Base-by-base conservation (phyloP, 1,140 invertebrate genomes). In the Drosophila rufa region DNA sequence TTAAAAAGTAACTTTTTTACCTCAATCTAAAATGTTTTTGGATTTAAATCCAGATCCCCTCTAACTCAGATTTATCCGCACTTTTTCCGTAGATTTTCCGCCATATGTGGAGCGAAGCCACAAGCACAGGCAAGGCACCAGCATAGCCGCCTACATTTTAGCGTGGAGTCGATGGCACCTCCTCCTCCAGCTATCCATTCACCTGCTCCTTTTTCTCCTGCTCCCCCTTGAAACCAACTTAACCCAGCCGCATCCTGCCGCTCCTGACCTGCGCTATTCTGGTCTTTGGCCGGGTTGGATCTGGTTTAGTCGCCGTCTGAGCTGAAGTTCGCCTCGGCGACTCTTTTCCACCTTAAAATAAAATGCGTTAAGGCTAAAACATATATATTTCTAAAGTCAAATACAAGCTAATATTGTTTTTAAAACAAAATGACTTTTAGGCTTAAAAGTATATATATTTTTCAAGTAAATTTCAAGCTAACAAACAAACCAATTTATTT, bases 191-290 rank as follows among this genome's bases (percentile, higher is more conserved):
- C 27, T 46, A 15, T 14, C 33, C 38, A 19, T 36, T 6, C 57
- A n/a, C n/a, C n/a, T 56, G 19, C 51, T 25, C 8, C 43, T 40
- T 6, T 38, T 12, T 3, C 7, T n/a, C 5, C 12, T 65, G 42
- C 36, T 38, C 36, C 36, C 19, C 17, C 51, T 14, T 14, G 15
- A 22, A 55, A 40, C 33, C 53, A 40, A 40, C 53, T 38, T 40
- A 40, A 56, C 36, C 36, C 33, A 56, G 36, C 42, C 45, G 17
- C 40, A 50, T 50, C 27, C 51, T 61, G 57, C 27, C 65, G 17
- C 51, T 65, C 62, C 61, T 73, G 71, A 58, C 47, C 64, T 57
- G 62, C 40, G 57, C 68, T 73, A 51, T 51, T 74, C 55, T 42
- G 67, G 51, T 47, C 14, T 53, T 11, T 73, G 56, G 42, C 25